A percentile compares a stretch with the other conserved stretches of the same genome.
These are phyloP conservation scores for Pollachius pollachius DNA, from an alignment of 2,113 vertebrate species.

Conservation along the genomic window DNA sequence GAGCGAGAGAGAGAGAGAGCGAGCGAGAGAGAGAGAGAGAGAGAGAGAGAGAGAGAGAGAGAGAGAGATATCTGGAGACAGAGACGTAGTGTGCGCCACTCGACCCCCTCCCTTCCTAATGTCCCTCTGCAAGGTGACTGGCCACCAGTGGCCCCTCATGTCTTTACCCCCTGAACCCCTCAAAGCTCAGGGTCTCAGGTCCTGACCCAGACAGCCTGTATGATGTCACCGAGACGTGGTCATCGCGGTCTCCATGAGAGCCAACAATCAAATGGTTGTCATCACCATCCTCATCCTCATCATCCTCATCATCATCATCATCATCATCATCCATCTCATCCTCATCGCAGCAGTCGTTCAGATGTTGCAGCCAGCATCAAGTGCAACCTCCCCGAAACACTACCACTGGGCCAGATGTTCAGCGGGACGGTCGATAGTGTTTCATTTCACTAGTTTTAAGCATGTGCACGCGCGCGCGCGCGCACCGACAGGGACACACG, in stretches of 20 bases:
- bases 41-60: slow-evolving; percentile 11
- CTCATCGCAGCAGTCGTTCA: not conserved
- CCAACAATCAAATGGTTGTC: not conserved
- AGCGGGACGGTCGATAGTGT: not conserved
- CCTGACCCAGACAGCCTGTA: too few species aligned
- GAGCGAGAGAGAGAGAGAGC: not conserved
- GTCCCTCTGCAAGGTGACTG: slow-evolving; percentile 75
- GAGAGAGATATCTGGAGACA: not conserved
- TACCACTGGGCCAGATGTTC: too few species aligned
- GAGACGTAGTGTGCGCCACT: slow-evolving; percentile 50
- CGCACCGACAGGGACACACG: not conserved
- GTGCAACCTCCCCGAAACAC: too few species aligned
- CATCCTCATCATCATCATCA: too few species aligned
- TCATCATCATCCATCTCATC: not conserved
- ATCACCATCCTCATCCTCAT: too few species aligned
- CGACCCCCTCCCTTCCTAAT: slow-evolving; percentile 27
- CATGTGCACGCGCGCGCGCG: not conserved
- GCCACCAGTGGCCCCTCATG: too few species aligned
- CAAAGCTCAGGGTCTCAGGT: too few species aligned
- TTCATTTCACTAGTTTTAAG: not conserved
- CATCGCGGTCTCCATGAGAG: too few species aligned
- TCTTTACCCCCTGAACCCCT: slow-evolving; percentile 22
- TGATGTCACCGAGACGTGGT: slow-evolving; percentile 20
- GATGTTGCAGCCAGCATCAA: not conserved
- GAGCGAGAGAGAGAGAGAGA: slow-evolving; percentile 1